Conservation (phyloP, 2,797 vertebrate species). For the Mallotus villosus region DNA sequence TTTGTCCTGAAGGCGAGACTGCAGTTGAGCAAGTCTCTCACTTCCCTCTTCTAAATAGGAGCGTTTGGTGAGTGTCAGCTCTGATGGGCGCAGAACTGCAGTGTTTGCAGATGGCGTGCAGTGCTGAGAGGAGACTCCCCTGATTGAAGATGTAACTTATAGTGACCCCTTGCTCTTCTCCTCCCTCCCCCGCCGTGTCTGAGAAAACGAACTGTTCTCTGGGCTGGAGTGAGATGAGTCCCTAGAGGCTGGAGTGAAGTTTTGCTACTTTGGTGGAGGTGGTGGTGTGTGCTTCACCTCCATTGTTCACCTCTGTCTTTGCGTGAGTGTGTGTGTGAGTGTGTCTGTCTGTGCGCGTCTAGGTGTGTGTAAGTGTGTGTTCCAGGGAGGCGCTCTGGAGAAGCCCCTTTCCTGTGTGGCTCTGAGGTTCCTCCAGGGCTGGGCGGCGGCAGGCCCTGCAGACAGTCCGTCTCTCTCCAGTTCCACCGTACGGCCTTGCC, state of each 20-base stretch:
- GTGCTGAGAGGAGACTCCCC: background rate
- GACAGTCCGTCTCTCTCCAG: conserved; percentile 77
- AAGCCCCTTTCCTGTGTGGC: conserved; percentile 76
- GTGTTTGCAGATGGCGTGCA: conserved; percentile 39
- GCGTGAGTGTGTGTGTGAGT: conserved; percentile 39
- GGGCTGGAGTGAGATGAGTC: conserved; percentile 55
- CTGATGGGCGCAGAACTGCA: conserved; percentile 23
- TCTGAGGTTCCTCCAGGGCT: conserved; percentile 61
- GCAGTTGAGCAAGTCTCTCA: no score
- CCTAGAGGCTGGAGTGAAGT: conserved; percentile 61
- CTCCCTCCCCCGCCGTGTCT: conserved; percentile 7
- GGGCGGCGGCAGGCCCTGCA: conserved; percentile 57
- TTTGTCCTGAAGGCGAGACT: background rate
- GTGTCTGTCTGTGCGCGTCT: conserved; percentile 23
- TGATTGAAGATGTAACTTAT: conserved; percentile 22
- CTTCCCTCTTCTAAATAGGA: background rate
- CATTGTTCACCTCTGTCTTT: conserved; percentile 65
- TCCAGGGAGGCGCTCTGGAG: conserved; percentile 55
- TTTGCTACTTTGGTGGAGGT: conserved; percentile 55
- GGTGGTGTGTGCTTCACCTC: conserved; percentile 16
- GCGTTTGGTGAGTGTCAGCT: background rate
- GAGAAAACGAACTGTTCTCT: conserved; percentile 58
- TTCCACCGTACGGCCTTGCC: conserved; percentile 71
- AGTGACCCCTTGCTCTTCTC: conserved; percentile 31
- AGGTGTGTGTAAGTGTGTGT: conserved; percentile 31